These are phyloP conservation scores for Chymomyza caudatula DNA, from an alignment of 2,888 invertebrate genomes.

Conservation along the genomic window DNA sequence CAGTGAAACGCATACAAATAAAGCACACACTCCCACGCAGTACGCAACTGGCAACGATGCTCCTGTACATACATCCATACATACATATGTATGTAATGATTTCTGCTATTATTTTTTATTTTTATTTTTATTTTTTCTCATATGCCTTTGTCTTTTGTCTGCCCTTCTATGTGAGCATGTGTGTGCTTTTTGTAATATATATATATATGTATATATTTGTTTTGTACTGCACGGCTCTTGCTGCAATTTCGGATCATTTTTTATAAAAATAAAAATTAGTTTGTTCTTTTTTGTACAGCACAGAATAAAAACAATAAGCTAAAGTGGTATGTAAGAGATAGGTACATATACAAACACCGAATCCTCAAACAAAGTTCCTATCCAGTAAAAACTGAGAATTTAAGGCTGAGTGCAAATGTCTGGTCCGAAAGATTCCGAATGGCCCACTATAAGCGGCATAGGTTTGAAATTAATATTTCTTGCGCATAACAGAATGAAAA, in stretches of 20 bases:
- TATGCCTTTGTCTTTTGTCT: conserved; percentile 6
- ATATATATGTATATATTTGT: conserved; percentile 22
- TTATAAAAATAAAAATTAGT: background rate
- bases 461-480: no score
- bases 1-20: conserved; percentile 1
- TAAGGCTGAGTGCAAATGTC: no score
- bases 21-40: conserved; percentile 2
- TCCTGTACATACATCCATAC: background rate
- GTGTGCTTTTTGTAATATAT: conserved; percentile 43
- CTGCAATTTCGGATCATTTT: background rate
- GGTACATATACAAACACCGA: no score
- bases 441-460: no score
- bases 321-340: no score
- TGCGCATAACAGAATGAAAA: no score
- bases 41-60: background rate
- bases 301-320: no score
- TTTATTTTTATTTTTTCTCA: background rate
- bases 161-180: background rate
- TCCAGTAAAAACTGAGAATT: no score
- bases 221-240: no score
- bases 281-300: no score
- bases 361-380: no score
- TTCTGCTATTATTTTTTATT: background rate
- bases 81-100: background rate
- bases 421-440: no score